phyloP scores from a whole-genome alignment of 2,113 vertebrate genomes.

The Xenopus laevis region DNA sequence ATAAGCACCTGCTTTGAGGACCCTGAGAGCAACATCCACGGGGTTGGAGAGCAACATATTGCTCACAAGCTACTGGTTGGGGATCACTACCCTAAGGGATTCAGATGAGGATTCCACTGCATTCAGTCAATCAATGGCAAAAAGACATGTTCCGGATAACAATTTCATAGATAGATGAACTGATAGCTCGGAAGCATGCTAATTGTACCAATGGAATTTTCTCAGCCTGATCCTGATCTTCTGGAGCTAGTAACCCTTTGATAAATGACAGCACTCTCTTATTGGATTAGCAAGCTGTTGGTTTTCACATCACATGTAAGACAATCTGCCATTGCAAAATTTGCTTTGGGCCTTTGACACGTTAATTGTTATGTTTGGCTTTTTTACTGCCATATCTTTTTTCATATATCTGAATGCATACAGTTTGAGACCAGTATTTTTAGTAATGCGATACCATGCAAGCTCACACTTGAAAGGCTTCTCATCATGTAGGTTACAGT shows the following conservation, averaged over 20 bases:
- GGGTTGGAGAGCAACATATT: too few species aligned
- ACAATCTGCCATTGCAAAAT: constrained; percentile 46
- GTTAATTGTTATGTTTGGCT: constrained; percentile 54
- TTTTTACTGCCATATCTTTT: constrained; percentile 50
- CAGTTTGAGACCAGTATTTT: constrained; percentile 48
- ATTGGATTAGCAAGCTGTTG: constrained; percentile 46
- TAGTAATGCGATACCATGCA: constrained; percentile 70
- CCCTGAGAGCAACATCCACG: too few species aligned
- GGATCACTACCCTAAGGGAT: too few species aligned
- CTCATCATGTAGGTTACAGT: constrained; percentile 60
- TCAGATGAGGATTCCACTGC: too few species aligned
- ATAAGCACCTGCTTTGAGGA: too few species aligned
- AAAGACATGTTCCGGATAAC: too few species aligned
- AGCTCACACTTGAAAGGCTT: constrained; percentile 73
- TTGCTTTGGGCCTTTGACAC: constrained; percentile 42
- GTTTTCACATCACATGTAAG: constrained; percentile 54
- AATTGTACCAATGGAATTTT: constrained; percentile 1
- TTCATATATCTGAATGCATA: constrained; percentile 49
- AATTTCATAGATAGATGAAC: constrained; percentile 21
- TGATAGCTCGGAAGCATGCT: constrained; percentile 7
- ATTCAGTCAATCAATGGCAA: too few species aligned
- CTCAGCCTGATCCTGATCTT: constrained; percentile 13
- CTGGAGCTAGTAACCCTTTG: constrained; percentile 5
- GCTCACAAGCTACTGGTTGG: too few species aligned
- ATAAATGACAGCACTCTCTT: constrained; percentile 48